These are phyloP conservation scores for Hypsibius dujardini DNA, from an alignment of 1,140 invertebrate species.

Conservation along the genomic window DNA sequence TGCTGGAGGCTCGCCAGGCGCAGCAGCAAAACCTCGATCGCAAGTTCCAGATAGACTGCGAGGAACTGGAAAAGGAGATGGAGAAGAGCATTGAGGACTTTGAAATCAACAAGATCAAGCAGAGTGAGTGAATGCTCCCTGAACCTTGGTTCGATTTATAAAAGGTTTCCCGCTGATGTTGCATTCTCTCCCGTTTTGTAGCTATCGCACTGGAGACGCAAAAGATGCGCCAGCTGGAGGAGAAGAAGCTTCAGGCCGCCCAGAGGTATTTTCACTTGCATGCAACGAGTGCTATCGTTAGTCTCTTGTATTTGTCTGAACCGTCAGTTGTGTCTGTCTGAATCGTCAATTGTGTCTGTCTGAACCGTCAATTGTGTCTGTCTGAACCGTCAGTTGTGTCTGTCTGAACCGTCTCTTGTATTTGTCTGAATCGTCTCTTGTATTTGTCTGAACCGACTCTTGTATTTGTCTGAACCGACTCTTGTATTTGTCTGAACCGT, in stretches of 20 bases:
- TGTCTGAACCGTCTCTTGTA: too few species aligned
- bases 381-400: too few species aligned
- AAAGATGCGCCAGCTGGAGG: background rate
- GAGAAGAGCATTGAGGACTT: slow-evolving; percentile 36
- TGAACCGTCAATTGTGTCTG: too few species aligned
- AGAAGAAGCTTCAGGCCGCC: background rate
- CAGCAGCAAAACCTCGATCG: slow-evolving; percentile 33
- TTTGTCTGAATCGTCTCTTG: too few species aligned
- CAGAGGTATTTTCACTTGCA: too few species aligned
- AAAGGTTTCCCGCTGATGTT: background rate
- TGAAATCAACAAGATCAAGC: slow-evolving; percentile 34
- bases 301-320: too few species aligned
- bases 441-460: too few species aligned
- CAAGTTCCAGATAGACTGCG: slow-evolving; percentile 58
- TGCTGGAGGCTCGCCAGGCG: slow-evolving; percentile 60
- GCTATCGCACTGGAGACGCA: background rate
- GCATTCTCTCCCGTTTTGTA: background rate
- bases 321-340: too few species aligned
- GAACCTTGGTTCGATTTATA: background rate
- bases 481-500: too few species aligned
- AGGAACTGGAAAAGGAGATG: slow-evolving; percentile 74
- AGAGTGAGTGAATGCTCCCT: slow-evolving; percentile 27
- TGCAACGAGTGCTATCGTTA: too few species aligned
- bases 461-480: too few species aligned
- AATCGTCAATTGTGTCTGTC: too few species aligned